phyloP scores from a whole-genome alignment of 1,140 invertebrate genomes.

The Zaprionus nigranus region DNA sequence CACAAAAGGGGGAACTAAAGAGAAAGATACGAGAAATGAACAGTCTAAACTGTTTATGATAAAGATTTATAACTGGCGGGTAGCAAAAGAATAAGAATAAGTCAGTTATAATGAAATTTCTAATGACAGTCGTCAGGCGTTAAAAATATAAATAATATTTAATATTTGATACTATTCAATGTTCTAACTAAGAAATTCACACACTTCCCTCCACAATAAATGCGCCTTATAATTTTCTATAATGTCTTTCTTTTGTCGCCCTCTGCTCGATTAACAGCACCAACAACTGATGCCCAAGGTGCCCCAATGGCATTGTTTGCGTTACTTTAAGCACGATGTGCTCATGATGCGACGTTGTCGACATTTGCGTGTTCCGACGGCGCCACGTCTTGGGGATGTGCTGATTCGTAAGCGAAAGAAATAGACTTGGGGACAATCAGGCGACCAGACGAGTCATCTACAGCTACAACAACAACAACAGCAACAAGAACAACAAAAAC shows the following conservation, averaged over 20 bases:
- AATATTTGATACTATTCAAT: no score
- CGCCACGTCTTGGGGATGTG: conserved; percentile 76
- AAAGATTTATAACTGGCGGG: background rate
- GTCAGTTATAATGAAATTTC: background rate
- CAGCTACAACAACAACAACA: conserved; percentile 36
- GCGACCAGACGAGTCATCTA: conserved; percentile 2
- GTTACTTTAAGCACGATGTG: conserved; percentile 90
- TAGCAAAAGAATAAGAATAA: background rate
- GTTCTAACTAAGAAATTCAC: no score
- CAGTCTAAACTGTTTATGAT: background rate
- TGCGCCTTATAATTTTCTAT: conserved; percentile 1
- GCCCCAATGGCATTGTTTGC: conserved; percentile 92
- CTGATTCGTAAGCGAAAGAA: conserved; percentile 73
- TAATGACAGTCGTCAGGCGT: background rate
- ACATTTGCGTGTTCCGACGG: conserved; percentile 76
- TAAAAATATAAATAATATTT: no score
- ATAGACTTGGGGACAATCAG: conserved; percentile 40
- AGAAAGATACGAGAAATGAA: background rate
- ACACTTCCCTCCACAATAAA: background rate
- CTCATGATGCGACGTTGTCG: conserved; percentile 88
- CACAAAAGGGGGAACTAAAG: background rate
- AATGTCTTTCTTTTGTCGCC: background rate
- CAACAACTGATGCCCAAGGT: conserved; percentile 85
- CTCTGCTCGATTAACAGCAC: conserved; percentile 50
- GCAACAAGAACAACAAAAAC: conserved; percentile 30